Percentiles rank a stretch among this genome's conserved stretches.
Evolutionary conservation across 2,888 invertebrate genomes (phyloP).

Genomic region (Eristalis tenax): DNA sequence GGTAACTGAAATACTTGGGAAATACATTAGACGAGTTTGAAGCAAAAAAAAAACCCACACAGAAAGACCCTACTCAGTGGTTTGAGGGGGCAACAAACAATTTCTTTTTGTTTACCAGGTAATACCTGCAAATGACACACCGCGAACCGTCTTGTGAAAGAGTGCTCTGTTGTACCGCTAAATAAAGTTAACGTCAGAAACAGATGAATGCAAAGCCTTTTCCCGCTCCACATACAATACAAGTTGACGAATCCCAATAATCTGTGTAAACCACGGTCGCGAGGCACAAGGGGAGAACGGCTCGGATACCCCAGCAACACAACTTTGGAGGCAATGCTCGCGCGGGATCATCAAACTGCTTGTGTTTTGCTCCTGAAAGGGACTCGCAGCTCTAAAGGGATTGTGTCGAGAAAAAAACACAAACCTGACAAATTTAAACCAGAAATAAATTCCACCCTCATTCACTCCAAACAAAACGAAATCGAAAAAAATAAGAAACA

Average conservation of each 20-base stretch:
- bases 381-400: neutral
- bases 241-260: neutral
- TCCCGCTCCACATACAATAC: neutral
- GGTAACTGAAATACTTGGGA: too few relatives aligned
- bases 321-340: neutral
- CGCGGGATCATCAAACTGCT: neutral
- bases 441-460: neutral
- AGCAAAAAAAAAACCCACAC: too few relatives aligned
- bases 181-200: neutral
- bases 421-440: neutral
- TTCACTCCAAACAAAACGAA: too few relatives aligned
- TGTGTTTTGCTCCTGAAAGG: neutral
- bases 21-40: too few relatives aligned
- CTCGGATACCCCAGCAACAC: neutral
- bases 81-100: too few relatives aligned
- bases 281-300: neutral
- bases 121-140: neutral
- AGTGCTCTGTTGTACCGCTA: neutral
- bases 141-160: neutral
- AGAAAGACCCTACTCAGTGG: too few relatives aligned
- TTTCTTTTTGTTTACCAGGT: neutral
- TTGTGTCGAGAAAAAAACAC: neutral
- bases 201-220: neutral
- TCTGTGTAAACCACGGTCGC: neutral
- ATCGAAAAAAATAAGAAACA: too few relatives aligned